Evolutionary conservation across 2,113 vertebrate species (phyloP).

Genomic region (Oncorhynchus tshawytscha): DNA sequence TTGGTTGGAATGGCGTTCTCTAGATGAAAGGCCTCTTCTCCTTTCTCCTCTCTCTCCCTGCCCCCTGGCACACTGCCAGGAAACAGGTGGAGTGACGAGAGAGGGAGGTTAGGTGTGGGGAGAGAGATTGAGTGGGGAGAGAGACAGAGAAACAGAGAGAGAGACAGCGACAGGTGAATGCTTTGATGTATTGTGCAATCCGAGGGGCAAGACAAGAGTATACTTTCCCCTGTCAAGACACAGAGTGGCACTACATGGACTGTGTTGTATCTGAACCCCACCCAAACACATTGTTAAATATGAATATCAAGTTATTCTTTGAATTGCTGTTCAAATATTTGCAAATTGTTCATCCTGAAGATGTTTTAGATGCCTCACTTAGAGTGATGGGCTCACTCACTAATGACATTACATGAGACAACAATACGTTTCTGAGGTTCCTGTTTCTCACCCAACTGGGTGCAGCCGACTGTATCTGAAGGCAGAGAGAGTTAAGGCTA

Average conservation of each 20-base stretch:
- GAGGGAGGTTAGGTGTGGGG: slow-evolving; percentile 16
- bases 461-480: slow-evolving; percentile 61
- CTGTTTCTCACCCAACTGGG: slow-evolving; percentile 55
- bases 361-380: not conserved
- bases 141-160: slow-evolving; percentile 5
- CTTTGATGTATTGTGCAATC: not conserved
- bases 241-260: too few relatives aligned
- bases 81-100: slow-evolving; percentile 37
- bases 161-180: not conserved
- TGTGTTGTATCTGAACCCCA: too few relatives aligned
- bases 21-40: slow-evolving; percentile 19
- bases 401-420: not conserved
- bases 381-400: not conserved
- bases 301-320: too few relatives aligned
- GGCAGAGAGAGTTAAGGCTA: slow-evolving; percentile 33
- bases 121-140: not conserved
- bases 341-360: too few relatives aligned
- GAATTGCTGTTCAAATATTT: too few relatives aligned
- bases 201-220: not conserved
- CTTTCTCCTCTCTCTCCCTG: not conserved
- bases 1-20: slow-evolving; percentile 14
- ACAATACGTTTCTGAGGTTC: slow-evolving; percentile 26
- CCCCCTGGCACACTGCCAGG: slow-evolving; percentile 24
- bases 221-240: not conserved
- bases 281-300: too few relatives aligned